Evolutionary conservation across 2,797 vertebrate genomes (phyloP).

Genomic region (Scolopax bukidnonensis): DNA sequence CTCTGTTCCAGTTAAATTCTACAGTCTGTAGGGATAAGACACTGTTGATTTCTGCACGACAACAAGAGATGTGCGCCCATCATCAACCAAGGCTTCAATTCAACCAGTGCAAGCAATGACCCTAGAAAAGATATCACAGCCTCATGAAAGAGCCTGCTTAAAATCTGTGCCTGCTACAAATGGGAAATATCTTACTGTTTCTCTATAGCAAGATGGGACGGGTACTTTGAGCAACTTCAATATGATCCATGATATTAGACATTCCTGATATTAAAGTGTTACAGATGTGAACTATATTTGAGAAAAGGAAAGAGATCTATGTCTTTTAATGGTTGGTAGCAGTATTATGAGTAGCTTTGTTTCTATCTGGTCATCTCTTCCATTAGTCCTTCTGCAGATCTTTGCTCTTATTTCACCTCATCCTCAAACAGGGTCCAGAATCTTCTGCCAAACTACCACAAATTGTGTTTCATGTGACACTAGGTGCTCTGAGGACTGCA

Average conservation of each 20-base stretch:
- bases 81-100: background rate
- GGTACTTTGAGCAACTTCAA: background rate
- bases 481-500: background rate
- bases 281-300: background rate
- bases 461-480: background rate
- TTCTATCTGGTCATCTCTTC: background rate
- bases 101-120: background rate
- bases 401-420: background rate
- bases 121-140: background rate
- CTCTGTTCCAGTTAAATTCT: background rate
- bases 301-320: background rate
- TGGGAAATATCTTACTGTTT: background rate
- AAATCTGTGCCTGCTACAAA: background rate
- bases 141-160: background rate
- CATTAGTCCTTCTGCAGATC: background rate
- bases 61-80: background rate
- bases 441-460: background rate
- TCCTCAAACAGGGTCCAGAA: background rate
- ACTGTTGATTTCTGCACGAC: background rate
- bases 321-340: background rate
- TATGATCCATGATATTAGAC: background rate
- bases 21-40: background rate
- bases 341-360: background rate
- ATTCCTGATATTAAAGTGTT: background rate
- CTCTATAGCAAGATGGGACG: background rate